Percentiles rank a stretch among this genome's conserved stretches.
phyloP scores from a whole-genome alignment of 2,888 invertebrate genomes.

The Micropterix aruncella region DNA sequence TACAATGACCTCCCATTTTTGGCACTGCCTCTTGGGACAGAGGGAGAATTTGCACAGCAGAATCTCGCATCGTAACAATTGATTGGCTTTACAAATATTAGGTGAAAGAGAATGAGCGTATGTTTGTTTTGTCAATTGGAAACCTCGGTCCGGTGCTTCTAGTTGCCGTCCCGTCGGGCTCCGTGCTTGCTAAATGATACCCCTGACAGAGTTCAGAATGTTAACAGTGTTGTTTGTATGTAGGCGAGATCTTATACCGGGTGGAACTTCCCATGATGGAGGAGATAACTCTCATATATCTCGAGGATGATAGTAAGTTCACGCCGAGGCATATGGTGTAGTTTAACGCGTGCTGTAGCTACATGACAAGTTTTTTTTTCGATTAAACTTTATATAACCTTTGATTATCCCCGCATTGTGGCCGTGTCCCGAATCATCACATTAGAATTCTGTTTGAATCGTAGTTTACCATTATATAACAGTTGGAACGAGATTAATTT shows the following conservation, averaged over 20 bases:
- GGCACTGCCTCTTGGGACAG: too few species aligned
- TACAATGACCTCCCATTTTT: too few species aligned
- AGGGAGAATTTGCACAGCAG: too few species aligned
- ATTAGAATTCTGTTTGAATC: constrained; percentile 25
- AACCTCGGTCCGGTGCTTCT: constrained; percentile 32
- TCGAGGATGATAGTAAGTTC: constrained; percentile 73
- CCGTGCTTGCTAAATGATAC: constrained; percentile 6
- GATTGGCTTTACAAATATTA: constrained; percentile 5
- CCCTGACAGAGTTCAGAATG: constrained; percentile 13
- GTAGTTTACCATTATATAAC: constrained; percentile 42
- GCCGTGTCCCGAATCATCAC: constrained; percentile 36
- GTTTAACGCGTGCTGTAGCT: constrained; percentile 52
- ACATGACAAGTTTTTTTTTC: constrained; percentile 20
- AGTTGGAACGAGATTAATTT: constrained; percentile 26
- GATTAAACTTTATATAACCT: not conserved
- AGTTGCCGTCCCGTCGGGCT: constrained; percentile 26
- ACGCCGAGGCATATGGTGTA: constrained; percentile 41
- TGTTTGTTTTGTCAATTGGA: not conserved
- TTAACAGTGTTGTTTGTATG: constrained; percentile 42
- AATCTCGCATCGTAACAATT: too few species aligned
- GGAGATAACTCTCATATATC: constrained; percentile 87
- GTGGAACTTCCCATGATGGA: constrained; percentile 89
- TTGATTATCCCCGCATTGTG: constrained; percentile 34
- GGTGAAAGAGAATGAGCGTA: constrained; percentile 6
- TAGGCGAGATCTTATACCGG: constrained; percentile 84